phyloP scores from a whole-genome alignment of 2,888 invertebrate genomes.

The Trypoxylon attenuatum region DNA sequence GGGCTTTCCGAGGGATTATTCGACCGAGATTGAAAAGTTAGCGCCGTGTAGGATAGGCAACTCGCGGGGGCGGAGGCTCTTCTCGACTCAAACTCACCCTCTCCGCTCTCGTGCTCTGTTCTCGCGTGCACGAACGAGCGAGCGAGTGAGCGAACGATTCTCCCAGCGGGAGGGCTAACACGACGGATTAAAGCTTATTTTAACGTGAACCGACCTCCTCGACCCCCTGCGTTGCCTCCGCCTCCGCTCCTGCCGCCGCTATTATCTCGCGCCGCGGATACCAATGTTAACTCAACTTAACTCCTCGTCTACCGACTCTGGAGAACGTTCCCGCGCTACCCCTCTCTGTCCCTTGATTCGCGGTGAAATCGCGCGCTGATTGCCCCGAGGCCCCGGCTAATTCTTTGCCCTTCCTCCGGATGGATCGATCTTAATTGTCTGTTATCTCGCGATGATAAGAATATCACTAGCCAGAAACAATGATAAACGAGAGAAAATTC shows the following conservation, averaged over 20 bases:
- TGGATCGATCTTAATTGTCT: too few relatives aligned
- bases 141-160: constrained; percentile 32
- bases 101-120: not conserved
- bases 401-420: too few relatives aligned
- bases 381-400: too few relatives aligned
- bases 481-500: too few relatives aligned
- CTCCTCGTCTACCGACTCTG: not conserved
- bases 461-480: too few relatives aligned
- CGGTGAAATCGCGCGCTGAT: too few relatives aligned
- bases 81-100: constrained; percentile 41
- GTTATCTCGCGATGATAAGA: too few relatives aligned
- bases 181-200: constrained; percentile 44
- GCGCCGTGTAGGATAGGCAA: constrained; percentile 37
- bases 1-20: constrained; percentile 68
- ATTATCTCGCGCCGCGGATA: constrained; percentile 2
- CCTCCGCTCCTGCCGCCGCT: too few relatives aligned
- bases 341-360: too few relatives aligned
- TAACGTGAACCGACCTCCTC: constrained; percentile 14
- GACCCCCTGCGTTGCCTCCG: too few relatives aligned
- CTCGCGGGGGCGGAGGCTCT: constrained; percentile 26
- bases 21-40: constrained; percentile 75
- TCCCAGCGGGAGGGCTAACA: constrained; percentile 36
- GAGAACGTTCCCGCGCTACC: not conserved
- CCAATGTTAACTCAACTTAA: not conserved
- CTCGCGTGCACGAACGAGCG: too few relatives aligned